A percentile compares a stretch with the other conserved stretches of the same genome.
Evolutionary conservation across 2,888 invertebrate genomes (phyloP).

Genomic region (Sinotaia quadrata): DNA sequence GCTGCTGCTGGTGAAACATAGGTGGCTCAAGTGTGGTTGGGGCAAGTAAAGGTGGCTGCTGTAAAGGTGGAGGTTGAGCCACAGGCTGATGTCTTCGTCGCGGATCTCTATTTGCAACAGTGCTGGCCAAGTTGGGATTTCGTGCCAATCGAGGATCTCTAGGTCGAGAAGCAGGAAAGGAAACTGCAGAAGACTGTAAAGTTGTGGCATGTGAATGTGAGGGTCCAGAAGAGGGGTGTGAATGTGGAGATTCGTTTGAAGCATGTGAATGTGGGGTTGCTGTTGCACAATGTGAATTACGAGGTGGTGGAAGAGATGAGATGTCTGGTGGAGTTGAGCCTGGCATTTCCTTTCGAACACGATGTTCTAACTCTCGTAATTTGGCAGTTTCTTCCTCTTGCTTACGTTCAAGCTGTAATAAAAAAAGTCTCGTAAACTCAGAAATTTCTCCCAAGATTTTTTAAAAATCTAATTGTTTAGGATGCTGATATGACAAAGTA

Average conservation of each 20-base stretch:
- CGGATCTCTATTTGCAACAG: constrained; percentile 31
- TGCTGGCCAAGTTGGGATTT: constrained; percentile 36
- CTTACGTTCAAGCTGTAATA: constrained; percentile 23
- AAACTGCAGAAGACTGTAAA: not conserved
- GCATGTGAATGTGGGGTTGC: not conserved
- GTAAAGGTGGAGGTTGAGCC: not conserved
- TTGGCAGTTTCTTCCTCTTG: constrained; percentile 8
- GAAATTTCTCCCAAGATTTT: no score
- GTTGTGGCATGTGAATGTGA: not conserved
- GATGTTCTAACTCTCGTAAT: constrained; percentile 2
- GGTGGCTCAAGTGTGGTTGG: not conserved
- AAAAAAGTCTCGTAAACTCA: no score
- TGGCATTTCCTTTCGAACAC: not conserved
- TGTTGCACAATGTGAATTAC: not conserved
- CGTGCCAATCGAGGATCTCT: constrained; percentile 38
- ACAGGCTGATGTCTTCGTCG: constrained; percentile 27
- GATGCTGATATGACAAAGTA: no score
- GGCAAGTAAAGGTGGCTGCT: not conserved
- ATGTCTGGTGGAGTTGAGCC: constrained; percentile 10
- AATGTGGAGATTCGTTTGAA: no score
- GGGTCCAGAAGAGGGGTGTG: not conserved
- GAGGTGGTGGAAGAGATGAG: not conserved
- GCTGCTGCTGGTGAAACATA: not conserved
- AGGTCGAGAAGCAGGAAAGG: not conserved
- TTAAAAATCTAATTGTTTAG: no score